phyloP scores from a whole-genome alignment of 1,140 invertebrate species.

The Ips typographus region DNA sequence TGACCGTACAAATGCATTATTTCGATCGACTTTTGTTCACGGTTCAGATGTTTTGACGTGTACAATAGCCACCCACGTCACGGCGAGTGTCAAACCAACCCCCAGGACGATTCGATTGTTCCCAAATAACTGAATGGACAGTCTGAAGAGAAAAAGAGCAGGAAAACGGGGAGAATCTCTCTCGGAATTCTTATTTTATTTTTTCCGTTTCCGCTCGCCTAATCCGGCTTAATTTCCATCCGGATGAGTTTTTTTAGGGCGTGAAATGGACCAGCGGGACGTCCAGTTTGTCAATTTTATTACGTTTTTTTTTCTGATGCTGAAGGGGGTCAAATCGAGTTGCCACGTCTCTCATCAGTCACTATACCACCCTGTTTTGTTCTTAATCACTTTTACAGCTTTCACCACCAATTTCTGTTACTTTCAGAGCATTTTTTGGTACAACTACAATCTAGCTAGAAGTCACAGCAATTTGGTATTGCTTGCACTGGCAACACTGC shows the following conservation, averaged over 20 bases:
- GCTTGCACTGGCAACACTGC: conserved; percentile 13
- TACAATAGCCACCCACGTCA: conserved; percentile 3
- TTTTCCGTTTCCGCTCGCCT: conserved; percentile 42
- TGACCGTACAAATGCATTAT: background rate
- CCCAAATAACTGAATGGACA: background rate
- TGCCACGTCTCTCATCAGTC: background rate
- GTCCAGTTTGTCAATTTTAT: conserved; percentile 39
- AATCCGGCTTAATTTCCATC: conserved; percentile 45
- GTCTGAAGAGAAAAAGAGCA: background rate
- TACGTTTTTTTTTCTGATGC: conserved; percentile 15
- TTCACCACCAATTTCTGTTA: no score
- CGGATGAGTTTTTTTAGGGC: conserved; percentile 43
- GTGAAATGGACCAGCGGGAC: conserved; percentile 42
- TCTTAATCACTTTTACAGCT: no score
- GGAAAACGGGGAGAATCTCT: conserved; percentile 11
- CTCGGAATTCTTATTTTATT: conserved; percentile 43
- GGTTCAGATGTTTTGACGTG: conserved; percentile 5
- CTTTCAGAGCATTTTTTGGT: no score
- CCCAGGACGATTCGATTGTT: background rate
- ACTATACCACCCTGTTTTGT: no score
- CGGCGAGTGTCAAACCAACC: background rate
- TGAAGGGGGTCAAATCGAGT: conserved; percentile 23
- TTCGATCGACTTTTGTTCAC: background rate
- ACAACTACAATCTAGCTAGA: no score
- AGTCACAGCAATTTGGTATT: background rate